Percentiles rank a stretch among this genome's conserved stretches.
These are phyloP conservation scores for Lamellibrachia satsuma DNA, from an alignment of 2,888 invertebrate species.

Conservation along the genomic window DNA sequence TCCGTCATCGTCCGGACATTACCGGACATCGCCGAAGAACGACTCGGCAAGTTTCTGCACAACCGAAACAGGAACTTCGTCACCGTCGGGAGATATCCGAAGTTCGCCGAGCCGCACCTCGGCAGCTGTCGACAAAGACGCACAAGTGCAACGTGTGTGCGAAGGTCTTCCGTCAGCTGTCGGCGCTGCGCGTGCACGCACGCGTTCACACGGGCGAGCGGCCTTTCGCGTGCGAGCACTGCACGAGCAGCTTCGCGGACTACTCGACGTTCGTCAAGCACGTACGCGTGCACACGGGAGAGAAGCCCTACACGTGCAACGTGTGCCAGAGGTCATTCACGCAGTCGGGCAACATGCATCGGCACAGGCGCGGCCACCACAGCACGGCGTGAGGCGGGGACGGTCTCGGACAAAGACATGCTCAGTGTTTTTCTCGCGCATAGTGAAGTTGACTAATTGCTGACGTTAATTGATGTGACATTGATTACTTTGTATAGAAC, in stretches of 20 bases:
- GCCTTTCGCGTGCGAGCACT: not conserved
- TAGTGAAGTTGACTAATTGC: not conserved
- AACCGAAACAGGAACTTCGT: not conserved
- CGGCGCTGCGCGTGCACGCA: not conserved
- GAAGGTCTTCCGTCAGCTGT: not conserved
- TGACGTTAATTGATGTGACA: not conserved
- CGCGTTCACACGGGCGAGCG: not conserved
- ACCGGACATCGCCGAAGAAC: not conserved
- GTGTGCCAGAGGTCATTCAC: not conserved
- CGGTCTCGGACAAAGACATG: not conserved
- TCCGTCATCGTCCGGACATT: not conserved
- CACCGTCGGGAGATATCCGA: not conserved
- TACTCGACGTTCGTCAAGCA: conserved; percentile 12
- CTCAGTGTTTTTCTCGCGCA: not conserved
- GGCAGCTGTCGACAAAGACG: not conserved
- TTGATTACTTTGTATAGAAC: not conserved
- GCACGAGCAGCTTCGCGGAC: not conserved
- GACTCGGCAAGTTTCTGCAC: not conserved
- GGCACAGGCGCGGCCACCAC: not conserved
- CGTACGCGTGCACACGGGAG: not conserved
- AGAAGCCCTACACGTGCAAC: conserved; percentile 8
- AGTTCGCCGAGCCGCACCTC: not conserved
- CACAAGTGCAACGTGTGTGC: not conserved
- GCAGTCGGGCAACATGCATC: not conserved
- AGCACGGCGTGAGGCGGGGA: not conserved